Evolutionary conservation across 2,113 vertebrate species (phyloP), one percentile per base, ranked within the genome.

Genomic region (Ramphastos sulfuratus): DNA sequence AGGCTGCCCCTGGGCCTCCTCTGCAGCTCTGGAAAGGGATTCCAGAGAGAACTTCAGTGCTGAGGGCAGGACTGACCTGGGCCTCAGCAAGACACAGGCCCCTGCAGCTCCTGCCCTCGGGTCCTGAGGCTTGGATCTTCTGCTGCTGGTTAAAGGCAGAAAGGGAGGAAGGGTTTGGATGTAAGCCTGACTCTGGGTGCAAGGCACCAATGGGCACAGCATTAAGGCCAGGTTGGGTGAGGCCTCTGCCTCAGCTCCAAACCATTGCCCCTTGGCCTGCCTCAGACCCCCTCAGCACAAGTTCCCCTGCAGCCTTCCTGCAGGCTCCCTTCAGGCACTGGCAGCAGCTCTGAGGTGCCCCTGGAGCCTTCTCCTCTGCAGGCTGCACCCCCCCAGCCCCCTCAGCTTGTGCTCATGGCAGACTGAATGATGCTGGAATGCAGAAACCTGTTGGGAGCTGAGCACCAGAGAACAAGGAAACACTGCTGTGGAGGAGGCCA

Each of bases 1-100:
- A 72, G 73, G 44, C 61, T 35, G 66, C 89, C 85, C 76, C 92
- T 75, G 74, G 92, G 61, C 76, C 61, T 94, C 58, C 82, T 96
- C 90, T 92, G 87, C 70, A 94, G 21, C 31, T 89, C 74, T 93
- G 83, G 60, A 64, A 75, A 92, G 74, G 33, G 77, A 60, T 54
- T 39, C 77, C 70, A 84, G 54, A 93, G 17, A 81, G 60, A 81
- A 67, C 18, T 42, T 85, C 50, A 9, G 35, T 14, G 6, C 85
- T 85, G 9, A 71, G 28, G 73, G 59, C 60, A 69, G 69, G 64
- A 60, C 16, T 91, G 75, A 19, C 63, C 81, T 52, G 30, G 48
- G 65, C 61, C 20, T 66, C n/a, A 2, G 0, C 37, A 39, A 39
- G 37, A 39, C 37, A 39, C 37, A 28, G 55, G 39, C 31, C 44